These are phyloP conservation scores for Clamator glandarius DNA, from an alignment of 2,797 vertebrate species.

Conservation along the genomic window DNA sequence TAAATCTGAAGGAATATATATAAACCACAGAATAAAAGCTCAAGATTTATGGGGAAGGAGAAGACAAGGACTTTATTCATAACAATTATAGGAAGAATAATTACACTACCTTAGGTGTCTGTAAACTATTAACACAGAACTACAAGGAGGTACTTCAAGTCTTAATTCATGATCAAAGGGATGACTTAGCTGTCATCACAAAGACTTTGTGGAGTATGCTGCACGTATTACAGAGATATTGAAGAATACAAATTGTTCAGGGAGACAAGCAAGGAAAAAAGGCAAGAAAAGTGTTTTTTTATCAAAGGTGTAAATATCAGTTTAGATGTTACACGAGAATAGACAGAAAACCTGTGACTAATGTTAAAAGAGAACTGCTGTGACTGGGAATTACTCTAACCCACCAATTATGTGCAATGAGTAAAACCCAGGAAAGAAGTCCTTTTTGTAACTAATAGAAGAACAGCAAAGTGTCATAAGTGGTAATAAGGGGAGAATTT, in stretches of 20 bases:
- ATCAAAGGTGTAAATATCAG: not conserved
- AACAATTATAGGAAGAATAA: not conserved
- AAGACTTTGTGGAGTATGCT: not conserved
- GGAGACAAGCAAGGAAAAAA: not conserved
- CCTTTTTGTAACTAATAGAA: not conserved
- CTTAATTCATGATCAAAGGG: not conserved
- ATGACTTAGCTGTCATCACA: not conserved
- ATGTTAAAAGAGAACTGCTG: not conserved
- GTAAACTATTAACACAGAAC: not conserved
- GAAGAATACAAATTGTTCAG: not conserved
- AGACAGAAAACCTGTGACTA: not conserved
- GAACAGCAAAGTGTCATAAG: not conserved
- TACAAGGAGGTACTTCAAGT: not conserved
- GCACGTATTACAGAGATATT: not conserved
- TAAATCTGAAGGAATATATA: conserved; percentile 27
- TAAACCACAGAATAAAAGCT: not conserved
- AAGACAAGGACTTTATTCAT: not conserved
- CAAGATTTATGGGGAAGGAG: not conserved
- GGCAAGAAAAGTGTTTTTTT: not conserved
- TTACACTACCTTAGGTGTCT: not conserved
- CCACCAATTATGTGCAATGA: not conserved
- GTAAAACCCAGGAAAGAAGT: not conserved
- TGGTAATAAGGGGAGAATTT: not conserved
- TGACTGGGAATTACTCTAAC: not conserved
- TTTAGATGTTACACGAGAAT: not conserved